Conservation (phyloP, 1,140 invertebrate species). For the Brachionus paranguensis region DNA sequence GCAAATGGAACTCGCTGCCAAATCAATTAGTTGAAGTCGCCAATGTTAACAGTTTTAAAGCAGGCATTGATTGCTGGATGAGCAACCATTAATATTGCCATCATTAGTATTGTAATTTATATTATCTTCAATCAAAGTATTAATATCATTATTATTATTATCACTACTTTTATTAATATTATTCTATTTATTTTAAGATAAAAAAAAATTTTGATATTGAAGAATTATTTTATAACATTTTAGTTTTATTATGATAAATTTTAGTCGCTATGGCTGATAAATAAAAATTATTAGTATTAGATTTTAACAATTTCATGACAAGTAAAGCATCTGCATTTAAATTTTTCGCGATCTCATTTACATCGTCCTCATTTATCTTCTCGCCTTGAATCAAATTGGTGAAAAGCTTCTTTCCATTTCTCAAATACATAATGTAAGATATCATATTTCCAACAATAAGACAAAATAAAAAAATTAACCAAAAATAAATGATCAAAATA, state of each 20-base stretch:
- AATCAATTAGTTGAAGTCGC: too few relatives aligned
- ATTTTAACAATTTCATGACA: background rate
- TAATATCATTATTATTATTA: too few relatives aligned
- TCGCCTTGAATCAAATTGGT: background rate
- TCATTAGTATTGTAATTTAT: too few relatives aligned
- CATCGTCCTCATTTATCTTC: background rate
- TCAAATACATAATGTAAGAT: background rate
- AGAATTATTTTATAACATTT: background rate
- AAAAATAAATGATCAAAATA: background rate
- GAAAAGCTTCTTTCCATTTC: background rate
- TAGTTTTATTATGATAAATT: background rate
- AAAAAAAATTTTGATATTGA: too few relatives aligned
- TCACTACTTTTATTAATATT: too few relatives aligned
- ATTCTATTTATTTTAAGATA: too few relatives aligned
- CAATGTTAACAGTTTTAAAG: too few relatives aligned
- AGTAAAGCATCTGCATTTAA: background rate
- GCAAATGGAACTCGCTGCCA: too few relatives aligned
- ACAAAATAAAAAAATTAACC: background rate
- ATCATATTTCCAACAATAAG: background rate
- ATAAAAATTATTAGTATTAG: conserved; percentile 6
- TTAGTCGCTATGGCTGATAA: background rate
- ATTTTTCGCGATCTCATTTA: background rate
- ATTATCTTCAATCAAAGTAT: too few relatives aligned
- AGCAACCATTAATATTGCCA: too few relatives aligned
- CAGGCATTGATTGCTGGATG: too few relatives aligned